These are phyloP conservation scores for Lasius fuliginosus DNA, from an alignment of 2,888 invertebrate genomes.

Conservation along the genomic window DNA sequence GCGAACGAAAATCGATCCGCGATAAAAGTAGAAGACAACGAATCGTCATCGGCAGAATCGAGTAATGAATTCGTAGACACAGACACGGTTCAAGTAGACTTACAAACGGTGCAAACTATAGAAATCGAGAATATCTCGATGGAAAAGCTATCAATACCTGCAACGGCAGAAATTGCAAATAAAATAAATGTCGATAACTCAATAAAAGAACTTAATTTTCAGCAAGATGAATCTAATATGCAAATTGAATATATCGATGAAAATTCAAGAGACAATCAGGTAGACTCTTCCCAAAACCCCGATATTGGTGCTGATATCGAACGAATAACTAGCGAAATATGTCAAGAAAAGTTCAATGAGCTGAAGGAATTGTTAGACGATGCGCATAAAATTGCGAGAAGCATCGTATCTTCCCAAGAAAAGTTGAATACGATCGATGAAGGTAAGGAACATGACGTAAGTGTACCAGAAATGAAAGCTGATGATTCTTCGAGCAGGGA, in stretches of 20 bases:
- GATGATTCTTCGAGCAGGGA: not conserved
- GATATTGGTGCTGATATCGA: slow-evolving; percentile 21
- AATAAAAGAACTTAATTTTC: slow-evolving; percentile 26
- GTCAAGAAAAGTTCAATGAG: slow-evolving; percentile 80
- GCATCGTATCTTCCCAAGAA: slow-evolving; percentile 78
- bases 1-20: slow-evolving; percentile 58
- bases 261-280: not conserved
- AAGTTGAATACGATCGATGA: not conserved
- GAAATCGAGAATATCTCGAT: slow-evolving; percentile 41
- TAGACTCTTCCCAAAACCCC: not conserved
- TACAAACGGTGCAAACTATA: slow-evolving; percentile 59
- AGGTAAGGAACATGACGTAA: slow-evolving; percentile 5
- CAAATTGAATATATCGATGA: slow-evolving; percentile 26
- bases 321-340: slow-evolving; percentile 76
- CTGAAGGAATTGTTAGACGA: slow-evolving; percentile 78
- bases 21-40: slow-evolving; percentile 25
- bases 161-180: slow-evolving; percentile 10
- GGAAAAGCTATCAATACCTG: not conserved
- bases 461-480: not conserved
- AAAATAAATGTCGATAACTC: slow-evolving; percentile 24
- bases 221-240: not conserved
- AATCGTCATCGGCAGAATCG: slow-evolving; percentile 32
- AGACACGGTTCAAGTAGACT: slow-evolving; percentile 20
- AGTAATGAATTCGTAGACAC: slow-evolving; percentile 18
- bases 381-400: slow-evolving; percentile 79